Conservation (phyloP, 1,140 invertebrate genomes). For the Scaptomyza pallida region DNA sequence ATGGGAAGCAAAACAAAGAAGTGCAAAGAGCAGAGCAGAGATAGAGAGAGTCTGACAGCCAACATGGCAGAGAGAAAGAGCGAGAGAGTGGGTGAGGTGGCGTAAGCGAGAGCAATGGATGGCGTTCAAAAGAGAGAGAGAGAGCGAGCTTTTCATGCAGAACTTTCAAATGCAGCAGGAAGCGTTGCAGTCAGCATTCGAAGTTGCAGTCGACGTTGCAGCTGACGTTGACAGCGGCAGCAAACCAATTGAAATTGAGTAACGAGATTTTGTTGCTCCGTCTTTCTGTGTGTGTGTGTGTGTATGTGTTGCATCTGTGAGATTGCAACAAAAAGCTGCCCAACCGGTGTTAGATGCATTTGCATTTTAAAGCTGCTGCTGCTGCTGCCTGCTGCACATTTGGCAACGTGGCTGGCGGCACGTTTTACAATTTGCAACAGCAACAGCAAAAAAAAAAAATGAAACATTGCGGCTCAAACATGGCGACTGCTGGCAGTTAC, state of each 20-base stretch:
- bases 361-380: conserved; percentile 65
- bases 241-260: conserved; percentile 80
- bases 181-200: conserved; percentile 43
- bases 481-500: conserved; percentile 67
- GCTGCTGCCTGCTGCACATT: conserved; percentile 59
- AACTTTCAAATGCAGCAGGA: conserved; percentile 68
- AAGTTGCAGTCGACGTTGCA: background rate
- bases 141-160: conserved; percentile 66
- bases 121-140: conserved; percentile 15
- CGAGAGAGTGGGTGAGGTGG: conserved; percentile 18
- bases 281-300: conserved; percentile 44
- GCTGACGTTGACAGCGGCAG: conserved; percentile 47
- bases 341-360: conserved; percentile 81
- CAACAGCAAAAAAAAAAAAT: conserved; percentile 28
- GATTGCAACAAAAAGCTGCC: conserved; percentile 65
- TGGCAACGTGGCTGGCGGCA: conserved; percentile 63
- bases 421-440: conserved; percentile 53
- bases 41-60: conserved; percentile 23
- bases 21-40: conserved; percentile 69
- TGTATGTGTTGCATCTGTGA: conserved; percentile 58
- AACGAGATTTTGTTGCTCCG: conserved; percentile 62
- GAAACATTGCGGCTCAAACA: conserved; percentile 55
- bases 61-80: background rate
- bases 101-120: background rate
- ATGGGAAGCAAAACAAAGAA: conserved; percentile 80